Conservation (phyloP, 2,113 vertebrate genomes). For the Podilymbus podiceps region DNA sequence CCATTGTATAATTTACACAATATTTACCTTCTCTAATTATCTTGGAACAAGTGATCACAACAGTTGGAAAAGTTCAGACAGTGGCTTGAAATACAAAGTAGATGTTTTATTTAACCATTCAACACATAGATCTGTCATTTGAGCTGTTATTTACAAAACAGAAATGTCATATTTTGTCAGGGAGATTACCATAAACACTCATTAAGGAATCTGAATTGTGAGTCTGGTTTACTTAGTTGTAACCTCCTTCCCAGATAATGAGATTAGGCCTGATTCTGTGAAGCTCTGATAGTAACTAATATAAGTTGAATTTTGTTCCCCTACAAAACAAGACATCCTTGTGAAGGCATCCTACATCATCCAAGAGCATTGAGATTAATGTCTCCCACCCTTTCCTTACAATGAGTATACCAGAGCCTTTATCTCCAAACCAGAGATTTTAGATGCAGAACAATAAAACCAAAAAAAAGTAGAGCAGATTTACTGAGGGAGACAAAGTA, state of each 20-base stretch:
- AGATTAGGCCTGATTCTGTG: background rate
- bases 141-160: background rate
- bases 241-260: fast-evolving
- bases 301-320: fast-evolving
- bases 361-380: background rate
- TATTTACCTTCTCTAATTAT: background rate
- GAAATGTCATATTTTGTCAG: fast-evolving
- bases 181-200: background rate
- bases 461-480: background rate
- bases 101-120: background rate
- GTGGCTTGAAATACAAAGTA: background rate
- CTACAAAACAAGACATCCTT: fast-evolving
- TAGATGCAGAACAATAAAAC: background rate
- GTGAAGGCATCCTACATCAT: background rate
- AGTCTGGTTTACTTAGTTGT: background rate
- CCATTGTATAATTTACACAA: fast-evolving
- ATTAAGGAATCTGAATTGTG: background rate
- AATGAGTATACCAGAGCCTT: background rate
- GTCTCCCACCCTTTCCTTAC: background rate
- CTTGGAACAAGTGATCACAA: fast-evolving
- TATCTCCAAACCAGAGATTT: background rate
- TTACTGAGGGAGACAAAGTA: background rate
- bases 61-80: background rate
- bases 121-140: background rate
- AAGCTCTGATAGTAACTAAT: background rate